Evolutionary conservation across 1,140 invertebrate species (phyloP), one percentile per base, ranked within the genome.

Genomic region (Hyphantria cunea): DNA sequence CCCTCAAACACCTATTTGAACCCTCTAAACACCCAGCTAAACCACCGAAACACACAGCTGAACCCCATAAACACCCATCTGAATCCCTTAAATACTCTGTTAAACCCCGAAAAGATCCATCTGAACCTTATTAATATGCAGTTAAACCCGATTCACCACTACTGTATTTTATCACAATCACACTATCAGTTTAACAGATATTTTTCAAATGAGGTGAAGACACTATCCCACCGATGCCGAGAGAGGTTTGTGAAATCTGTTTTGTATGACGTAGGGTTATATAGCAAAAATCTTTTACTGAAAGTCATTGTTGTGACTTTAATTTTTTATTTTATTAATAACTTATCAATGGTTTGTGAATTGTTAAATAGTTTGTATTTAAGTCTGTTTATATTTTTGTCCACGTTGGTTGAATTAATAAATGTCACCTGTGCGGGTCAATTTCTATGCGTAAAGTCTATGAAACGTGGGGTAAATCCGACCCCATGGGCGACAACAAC

Each of bases 31-130:
- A 5, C 17, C 5, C 17, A 25, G 17, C 5, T 25, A 25, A 3
- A 25, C 17, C 17, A n/a, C n/a, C n/a, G n/a, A n/a, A n/a, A 63
- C 65, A 33, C 66, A 14, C 42, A 25, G 54, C 39, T 45, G n/a
- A n/a, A 25, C 17, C 17, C 17, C 17, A 1, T 3, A 25, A 25
- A 25, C 17, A 25, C 17, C 17, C 17, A 25, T 25, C 17, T 25
- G 17, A 25, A 25, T 5, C 17, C 17, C 5, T 3, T 25, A 25
- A 25, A 25, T 5, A 5, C 17, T 25, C 17, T n/a, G n/a, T n/a
- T n/a, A n/a, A 25, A 25, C 17, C 17, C 17, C 17, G 2, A 25
- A 25, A 25, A 25, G 2, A 25, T 5, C 17, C 17, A 25, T 25
- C 17, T 25, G 17, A 25, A 25, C 17, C 17, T 5, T 25, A 25